Conservation (phyloP, 2,797 vertebrate species). For the Gymnothorax javanicus region DNA sequence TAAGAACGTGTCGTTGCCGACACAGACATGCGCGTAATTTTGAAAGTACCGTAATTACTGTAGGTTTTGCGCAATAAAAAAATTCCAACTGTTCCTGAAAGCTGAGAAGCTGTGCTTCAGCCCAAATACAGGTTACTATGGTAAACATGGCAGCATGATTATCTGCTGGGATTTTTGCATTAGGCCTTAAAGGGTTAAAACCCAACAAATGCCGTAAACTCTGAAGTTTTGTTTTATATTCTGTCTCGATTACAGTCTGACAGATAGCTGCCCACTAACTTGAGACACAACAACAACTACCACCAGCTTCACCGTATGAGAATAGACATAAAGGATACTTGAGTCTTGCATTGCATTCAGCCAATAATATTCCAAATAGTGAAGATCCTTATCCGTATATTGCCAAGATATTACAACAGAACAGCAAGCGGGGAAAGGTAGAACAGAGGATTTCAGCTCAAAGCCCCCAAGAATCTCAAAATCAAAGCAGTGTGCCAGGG, state of each 20-base stretch:
- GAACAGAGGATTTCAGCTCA: neutral
- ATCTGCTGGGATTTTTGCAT: no score
- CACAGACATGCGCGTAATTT: no score
- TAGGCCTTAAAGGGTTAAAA: no score
- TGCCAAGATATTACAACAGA: neutral
- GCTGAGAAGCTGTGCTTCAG: no score
- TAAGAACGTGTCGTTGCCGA: no score
- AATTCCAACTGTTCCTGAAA: no score
- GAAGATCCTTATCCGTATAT: neutral
- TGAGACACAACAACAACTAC: neutral
- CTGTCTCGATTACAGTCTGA: neutral
- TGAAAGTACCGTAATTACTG: no score
- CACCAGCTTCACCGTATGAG: neutral
- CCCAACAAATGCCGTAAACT: no score
- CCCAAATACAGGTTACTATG: no score
- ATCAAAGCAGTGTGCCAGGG: neutral
- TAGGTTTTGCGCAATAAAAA: no score
- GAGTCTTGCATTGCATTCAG: neutral
- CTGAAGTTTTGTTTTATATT: neutral
- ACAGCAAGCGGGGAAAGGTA: neutral
- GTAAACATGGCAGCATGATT: no score
- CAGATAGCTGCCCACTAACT: neutral
- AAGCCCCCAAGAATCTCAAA: neutral
- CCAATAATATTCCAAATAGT: neutral
- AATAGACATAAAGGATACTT: neutral